Conservation (phyloP, 2,888 invertebrate genomes). For the Glaucopsyche alexis region DNA sequence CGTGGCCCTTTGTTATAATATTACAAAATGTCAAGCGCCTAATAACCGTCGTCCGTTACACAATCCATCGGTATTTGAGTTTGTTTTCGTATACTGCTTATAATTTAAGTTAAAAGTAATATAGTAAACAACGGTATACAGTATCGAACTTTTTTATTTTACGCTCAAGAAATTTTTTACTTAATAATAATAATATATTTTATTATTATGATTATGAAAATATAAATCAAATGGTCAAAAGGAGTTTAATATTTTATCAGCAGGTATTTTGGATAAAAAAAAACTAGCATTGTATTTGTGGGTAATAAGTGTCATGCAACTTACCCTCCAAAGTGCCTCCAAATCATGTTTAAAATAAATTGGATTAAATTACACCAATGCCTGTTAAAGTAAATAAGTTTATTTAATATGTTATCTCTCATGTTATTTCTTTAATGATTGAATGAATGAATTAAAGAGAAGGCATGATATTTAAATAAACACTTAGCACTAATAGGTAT, state of each 20-base stretch:
- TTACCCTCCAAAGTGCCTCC: neutral
- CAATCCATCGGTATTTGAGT: neutral
- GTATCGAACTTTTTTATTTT: neutral
- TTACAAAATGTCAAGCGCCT: neutral
- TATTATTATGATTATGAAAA: too few species aligned
- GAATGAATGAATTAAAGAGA: too few species aligned
- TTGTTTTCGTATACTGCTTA: neutral
- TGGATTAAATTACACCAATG: too few species aligned
- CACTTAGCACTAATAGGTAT: too few species aligned
- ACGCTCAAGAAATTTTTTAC: neutral
- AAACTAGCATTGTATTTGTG: neutral
- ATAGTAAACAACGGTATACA: neutral
- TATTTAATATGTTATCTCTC: too few species aligned
- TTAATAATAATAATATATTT: too few species aligned
- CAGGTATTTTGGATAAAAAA: neutral
- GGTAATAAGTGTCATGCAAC: neutral
- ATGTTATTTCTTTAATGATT: too few species aligned
- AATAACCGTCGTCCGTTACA: conserved; percentile 13
- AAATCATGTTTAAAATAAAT: neutral
- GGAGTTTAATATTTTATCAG: too few species aligned
- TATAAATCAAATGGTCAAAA: too few species aligned
- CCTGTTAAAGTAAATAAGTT: too few species aligned
- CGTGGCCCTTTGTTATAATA: neutral
- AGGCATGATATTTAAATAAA: too few species aligned
- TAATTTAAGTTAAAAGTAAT: too few species aligned